A percentile compares a stretch with the other conserved stretches of the same genome.
Conservation (phyloP, 2,888 invertebrate genomes). For the Pachymerium ferrugineum region DNA sequence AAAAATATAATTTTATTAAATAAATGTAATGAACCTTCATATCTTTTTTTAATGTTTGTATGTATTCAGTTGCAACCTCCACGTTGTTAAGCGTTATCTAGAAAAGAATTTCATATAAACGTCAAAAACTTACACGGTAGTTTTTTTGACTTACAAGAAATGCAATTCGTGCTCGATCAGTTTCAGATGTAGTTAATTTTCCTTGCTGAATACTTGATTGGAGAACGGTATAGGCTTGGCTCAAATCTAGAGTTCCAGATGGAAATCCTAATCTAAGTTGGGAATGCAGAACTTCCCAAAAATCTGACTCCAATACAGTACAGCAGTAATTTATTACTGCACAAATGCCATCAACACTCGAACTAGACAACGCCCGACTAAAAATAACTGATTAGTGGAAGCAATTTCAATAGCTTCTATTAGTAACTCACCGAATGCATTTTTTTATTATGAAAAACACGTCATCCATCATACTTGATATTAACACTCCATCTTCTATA, state of each 20-base stretch:
- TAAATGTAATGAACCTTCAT: conserved; percentile 52
- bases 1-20: not conserved
- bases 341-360: conserved; percentile 91
- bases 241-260: conserved; percentile 47
- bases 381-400: not conserved
- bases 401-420: not conserved
- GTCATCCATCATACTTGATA: conserved; percentile 93
- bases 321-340: conserved; percentile 92
- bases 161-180: conserved; percentile 67
- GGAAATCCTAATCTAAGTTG: conserved; percentile 74
- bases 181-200: conserved; percentile 61
- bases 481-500: conserved; percentile 50
- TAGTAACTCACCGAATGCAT: conserved; percentile 65
- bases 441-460: conserved; percentile 95
- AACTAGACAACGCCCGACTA: conserved; percentile 82
- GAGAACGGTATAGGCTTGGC: conserved; percentile 72
- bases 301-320: conserved; percentile 77
- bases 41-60: conserved; percentile 74
- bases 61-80: conserved; percentile 83
- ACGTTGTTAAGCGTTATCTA: conserved; percentile 83
- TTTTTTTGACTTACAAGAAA: conserved; percentile 60
- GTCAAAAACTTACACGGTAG: not conserved
- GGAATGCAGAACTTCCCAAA: conserved; percentile 64
- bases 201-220: conserved; percentile 74
- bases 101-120: not conserved